Conservation (phyloP, 2,113 vertebrate genomes). For the Amia ocellicauda region DNA sequence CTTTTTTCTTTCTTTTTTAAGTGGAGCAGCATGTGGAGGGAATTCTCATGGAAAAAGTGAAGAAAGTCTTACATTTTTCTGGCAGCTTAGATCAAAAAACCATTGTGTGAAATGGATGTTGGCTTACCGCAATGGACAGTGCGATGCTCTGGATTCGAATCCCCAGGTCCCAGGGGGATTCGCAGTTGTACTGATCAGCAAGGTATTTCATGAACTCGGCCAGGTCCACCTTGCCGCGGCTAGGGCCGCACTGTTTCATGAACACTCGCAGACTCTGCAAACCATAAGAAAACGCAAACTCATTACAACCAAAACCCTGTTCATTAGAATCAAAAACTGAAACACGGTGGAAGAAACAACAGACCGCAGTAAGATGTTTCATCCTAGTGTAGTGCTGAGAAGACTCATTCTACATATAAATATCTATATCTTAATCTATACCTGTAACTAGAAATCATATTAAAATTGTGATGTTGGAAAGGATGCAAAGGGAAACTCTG, state of each 20-base stretch:
- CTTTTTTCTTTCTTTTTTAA: too few species aligned
- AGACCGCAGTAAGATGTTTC: neutral
- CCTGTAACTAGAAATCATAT: too few species aligned
- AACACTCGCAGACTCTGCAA: slow-evolving; percentile 58
- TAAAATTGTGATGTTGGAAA: too few species aligned
- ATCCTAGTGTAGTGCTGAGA: too few species aligned
- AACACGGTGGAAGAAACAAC: too few species aligned
- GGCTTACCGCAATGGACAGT: slow-evolving; percentile 60
- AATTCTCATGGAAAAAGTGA: too few species aligned
- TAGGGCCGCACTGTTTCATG: slow-evolving; percentile 14
- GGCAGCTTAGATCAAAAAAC: too few species aligned
- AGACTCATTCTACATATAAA: too few species aligned
- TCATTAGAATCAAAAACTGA: neutral
- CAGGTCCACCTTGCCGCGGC: slow-evolving; percentile 52
- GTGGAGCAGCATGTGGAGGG: too few species aligned
- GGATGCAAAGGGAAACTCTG: too few species aligned
- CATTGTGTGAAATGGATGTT: neutral
- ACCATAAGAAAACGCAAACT: slow-evolving; percentile 7
- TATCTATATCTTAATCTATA: too few species aligned
- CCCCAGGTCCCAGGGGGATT: slow-evolving; percentile 64
- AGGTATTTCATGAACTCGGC: slow-evolving; percentile 67
- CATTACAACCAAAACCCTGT: neutral
- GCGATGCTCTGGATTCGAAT: slow-evolving; percentile 63
- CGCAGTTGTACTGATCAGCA: slow-evolving; percentile 64
- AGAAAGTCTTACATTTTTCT: too few species aligned